Evolutionary conservation across 2,888 invertebrate species (phyloP).

Genomic region (Agonopterix arenella): DNA sequence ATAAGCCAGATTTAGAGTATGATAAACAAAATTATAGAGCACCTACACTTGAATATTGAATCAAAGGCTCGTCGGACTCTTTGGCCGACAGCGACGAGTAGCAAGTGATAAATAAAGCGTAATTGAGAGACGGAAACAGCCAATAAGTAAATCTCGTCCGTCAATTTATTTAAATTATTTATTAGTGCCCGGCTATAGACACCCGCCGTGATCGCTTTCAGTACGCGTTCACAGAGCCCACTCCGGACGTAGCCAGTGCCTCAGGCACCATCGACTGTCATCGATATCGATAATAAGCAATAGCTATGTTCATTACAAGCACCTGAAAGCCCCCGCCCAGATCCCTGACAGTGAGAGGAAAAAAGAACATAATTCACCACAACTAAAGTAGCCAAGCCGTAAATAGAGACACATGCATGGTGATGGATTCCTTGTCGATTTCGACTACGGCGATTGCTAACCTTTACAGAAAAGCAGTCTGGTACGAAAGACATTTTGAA

Average conservation of each 20-base stretch:
- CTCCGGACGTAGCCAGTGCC: constrained; percentile 57
- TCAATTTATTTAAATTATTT: constrained; percentile 78
- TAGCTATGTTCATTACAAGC: too few species aligned
- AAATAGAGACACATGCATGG: too few species aligned
- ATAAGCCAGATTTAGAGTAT: too few species aligned
- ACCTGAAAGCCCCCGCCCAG: too few species aligned
- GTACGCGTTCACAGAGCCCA: constrained; percentile 55
- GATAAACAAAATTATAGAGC: constrained; percentile 5
- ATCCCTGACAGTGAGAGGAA: too few species aligned
- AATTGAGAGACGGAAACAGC: constrained; percentile 76
- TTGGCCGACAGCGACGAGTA: constrained; percentile 44
- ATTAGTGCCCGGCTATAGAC: constrained; percentile 75
- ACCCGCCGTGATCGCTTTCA: constrained; percentile 70
- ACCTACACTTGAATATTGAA: constrained; percentile 16
- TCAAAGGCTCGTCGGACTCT: constrained; percentile 35
- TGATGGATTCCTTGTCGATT: too few species aligned
- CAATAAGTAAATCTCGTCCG: constrained; percentile 78
- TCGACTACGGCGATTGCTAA: too few species aligned
- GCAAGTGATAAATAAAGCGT: constrained; percentile 76
- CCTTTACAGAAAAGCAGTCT: too few species aligned
- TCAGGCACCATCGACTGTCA: constrained; percentile 15
- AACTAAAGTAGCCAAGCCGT: too few species aligned
- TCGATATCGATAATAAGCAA: constrained; percentile 6
- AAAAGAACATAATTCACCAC: too few species aligned
- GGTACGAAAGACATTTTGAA: too few species aligned